Percentiles rank a stretch among this genome's conserved stretches.
phyloP scores from a whole-genome alignment of 2,797 vertebrate species.

The Ctenopoma kingsleyae region DNA sequence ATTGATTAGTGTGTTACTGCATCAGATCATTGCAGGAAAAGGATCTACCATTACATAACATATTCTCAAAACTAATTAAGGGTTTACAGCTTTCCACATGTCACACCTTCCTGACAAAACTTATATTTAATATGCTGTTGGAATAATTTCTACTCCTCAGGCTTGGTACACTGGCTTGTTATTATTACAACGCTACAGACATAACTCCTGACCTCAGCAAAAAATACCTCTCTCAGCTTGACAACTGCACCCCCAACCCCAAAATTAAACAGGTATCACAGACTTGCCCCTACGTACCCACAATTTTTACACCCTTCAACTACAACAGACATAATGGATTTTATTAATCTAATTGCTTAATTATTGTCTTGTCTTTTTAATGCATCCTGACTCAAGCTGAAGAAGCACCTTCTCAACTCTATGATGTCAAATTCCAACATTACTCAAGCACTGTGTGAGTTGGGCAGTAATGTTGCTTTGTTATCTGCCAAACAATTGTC shows the following conservation, averaged over 20 bases:
- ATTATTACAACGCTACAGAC: slow-evolving; percentile 44
- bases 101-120: background rate
- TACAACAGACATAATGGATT: background rate
- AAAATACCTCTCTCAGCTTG: slow-evolving; percentile 71
- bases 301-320: background rate
- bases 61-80: background rate
- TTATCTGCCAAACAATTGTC: slow-evolving; percentile 62
- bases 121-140: no score
- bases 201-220: slow-evolving; percentile 53
- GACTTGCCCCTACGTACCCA: background rate
- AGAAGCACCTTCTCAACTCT: slow-evolving; percentile 57
- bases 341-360: background rate
- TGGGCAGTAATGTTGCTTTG: slow-evolving; percentile 46
- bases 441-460: slow-evolving; percentile 3
- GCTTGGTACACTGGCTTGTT: slow-evolving; percentile 79
- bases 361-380: background rate
- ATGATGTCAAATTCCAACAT: slow-evolving; percentile 20
- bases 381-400: slow-evolving; percentile 64
- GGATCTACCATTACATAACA: background rate
- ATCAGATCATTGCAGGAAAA: background rate
- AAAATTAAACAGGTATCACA: slow-evolving; percentile 67
- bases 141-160: slow-evolving; percentile 51
- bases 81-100: background rate
- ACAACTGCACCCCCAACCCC: slow-evolving; percentile 53
- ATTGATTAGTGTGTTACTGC: background rate